Percentiles rank a stretch among this genome's conserved stretches.
These are phyloP conservation scores for Aradophagus sp. DNA, from an alignment of 1,140 invertebrate species.

Conservation along the genomic window DNA sequence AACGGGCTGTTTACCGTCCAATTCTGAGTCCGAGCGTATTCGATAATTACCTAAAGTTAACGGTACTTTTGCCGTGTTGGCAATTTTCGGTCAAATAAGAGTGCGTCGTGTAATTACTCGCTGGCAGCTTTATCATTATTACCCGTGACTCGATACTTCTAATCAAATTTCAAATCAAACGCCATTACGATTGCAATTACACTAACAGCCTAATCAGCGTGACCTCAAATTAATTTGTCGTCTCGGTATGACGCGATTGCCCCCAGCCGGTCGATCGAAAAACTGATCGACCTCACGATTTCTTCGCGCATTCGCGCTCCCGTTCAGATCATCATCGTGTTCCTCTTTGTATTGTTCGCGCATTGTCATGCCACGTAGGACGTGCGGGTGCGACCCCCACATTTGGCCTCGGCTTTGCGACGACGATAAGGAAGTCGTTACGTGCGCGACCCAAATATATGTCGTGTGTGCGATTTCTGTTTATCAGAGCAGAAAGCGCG, in stretches of 20 bases:
- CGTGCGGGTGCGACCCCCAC: constrained; percentile 21
- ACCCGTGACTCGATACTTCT: constrained; percentile 35
- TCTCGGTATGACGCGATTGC: constrained; percentile 11
- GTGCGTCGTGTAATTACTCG: constrained; percentile 23
- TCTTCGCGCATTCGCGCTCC: constrained; percentile 27
- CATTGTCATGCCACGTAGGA: constrained; percentile 44
- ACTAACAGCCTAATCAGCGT: constrained; percentile 21
- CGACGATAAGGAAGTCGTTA: constrained; percentile 54
- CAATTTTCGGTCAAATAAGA: constrained; percentile 19
- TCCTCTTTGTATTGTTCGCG: constrained; percentile 51
- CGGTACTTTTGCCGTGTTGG: constrained; percentile 1
- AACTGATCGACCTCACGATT: no score
- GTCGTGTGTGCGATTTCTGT: constrained; percentile 53
- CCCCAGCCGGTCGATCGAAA: no score
- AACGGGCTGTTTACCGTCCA: not conserved
- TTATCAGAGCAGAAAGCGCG: constrained; percentile 54
- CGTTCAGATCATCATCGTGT: constrained; percentile 22
- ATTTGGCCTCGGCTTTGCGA: no score
- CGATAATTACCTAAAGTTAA: not conserved
- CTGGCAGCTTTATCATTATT: constrained; percentile 26
- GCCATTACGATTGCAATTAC: constrained; percentile 41
- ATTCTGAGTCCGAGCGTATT: not conserved
- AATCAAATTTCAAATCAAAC: constrained; percentile 46
- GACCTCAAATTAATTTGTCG: constrained; percentile 41
- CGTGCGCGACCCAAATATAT: constrained; percentile 46